A percentile compares a stretch with the other conserved stretches of the same genome.
phyloP scores from a whole-genome alignment of 92 coral and sea anemone species.

The Porites evermanni region DNA sequence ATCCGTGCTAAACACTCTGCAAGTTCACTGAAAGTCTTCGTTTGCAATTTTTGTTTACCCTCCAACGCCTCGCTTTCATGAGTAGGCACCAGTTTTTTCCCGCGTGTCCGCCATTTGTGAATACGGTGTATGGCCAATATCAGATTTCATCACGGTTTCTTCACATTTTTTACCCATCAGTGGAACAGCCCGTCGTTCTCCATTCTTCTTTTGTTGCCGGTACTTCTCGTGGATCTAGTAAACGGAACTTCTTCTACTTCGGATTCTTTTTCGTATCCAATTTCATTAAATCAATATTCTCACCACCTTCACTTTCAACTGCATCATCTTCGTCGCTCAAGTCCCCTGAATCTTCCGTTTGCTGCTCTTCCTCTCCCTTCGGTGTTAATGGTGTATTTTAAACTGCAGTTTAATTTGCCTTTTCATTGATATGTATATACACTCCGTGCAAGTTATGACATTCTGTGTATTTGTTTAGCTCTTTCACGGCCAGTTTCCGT shows the following conservation, averaged over 20 bases:
- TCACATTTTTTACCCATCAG: conserved; percentile 21
- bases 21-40: too few relatives aligned
- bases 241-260: conserved; percentile 8
- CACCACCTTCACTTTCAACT: conserved; percentile 8
- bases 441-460: neutral
- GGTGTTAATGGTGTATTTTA: neutral
- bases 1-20: too few relatives aligned
- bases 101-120: too few relatives aligned
- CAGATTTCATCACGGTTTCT: neutral
- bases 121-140: neutral
- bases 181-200: neutral
- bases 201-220: neutral
- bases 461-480: neutral
- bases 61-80: too few relatives aligned
- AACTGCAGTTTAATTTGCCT: neutral
- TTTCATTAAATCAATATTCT: neutral
- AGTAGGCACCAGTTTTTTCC: too few relatives aligned
- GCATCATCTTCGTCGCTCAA: neutral
- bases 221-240: conserved; percentile 6
- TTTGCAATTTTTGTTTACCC: too few relatives aligned
- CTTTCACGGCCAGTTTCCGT: conserved; percentile 1
- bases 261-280: conserved; percentile 6
- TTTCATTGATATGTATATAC: neutral
- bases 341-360: neutral
- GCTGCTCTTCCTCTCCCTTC: neutral